These are phyloP conservation scores for Drosophila athabasca DNA, from an alignment of 1,140 invertebrate species.

Conservation along the genomic window DNA sequence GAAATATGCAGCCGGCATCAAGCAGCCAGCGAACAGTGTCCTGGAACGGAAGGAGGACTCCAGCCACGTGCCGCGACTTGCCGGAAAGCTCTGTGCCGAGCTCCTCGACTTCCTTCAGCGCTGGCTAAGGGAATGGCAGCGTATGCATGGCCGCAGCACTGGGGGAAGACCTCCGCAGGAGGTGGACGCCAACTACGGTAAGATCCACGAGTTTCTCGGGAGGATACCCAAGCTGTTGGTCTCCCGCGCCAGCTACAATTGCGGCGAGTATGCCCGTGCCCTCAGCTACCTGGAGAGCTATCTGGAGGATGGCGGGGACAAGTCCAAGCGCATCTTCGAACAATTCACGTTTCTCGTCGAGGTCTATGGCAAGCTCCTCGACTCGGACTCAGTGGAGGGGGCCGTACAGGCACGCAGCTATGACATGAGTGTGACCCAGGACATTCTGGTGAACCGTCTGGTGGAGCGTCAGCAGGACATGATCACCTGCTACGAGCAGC, in stretches of 20 bases:
- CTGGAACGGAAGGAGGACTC: constrained; percentile 42
- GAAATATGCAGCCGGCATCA: constrained; percentile 50
- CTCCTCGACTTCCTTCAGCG: constrained; percentile 89
- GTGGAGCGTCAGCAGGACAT: constrained; percentile 90
- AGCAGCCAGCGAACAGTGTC: not conserved
- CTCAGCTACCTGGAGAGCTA: constrained; percentile 90
- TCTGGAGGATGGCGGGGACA: constrained; percentile 84
- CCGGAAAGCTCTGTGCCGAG: constrained; percentile 88
- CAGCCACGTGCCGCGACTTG: constrained; percentile 43
- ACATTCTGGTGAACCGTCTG: constrained; percentile 89
- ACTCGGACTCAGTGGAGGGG: constrained; percentile 90
- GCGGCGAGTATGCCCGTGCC: constrained; percentile 89
- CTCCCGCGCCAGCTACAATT: constrained; percentile 88
- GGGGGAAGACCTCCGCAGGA: constrained; percentile 50
- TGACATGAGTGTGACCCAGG: constrained; percentile 88
- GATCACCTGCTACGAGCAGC: constrained; percentile 89
- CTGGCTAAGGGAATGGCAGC: constrained; percentile 88
- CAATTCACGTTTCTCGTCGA: constrained; percentile 87
- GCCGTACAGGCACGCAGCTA: constrained; percentile 87
- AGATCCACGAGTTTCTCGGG: constrained; percentile 85
- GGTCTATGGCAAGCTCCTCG: constrained; percentile 90
- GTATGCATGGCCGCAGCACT: constrained; percentile 57
- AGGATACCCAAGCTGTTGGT: constrained; percentile 88
- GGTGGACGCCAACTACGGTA: constrained; percentile 72
- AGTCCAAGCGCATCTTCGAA: constrained; percentile 86